Evolutionary conservation across 2,113 vertebrate species (phyloP).

Genomic region (Tachycineta bicolor): DNA sequence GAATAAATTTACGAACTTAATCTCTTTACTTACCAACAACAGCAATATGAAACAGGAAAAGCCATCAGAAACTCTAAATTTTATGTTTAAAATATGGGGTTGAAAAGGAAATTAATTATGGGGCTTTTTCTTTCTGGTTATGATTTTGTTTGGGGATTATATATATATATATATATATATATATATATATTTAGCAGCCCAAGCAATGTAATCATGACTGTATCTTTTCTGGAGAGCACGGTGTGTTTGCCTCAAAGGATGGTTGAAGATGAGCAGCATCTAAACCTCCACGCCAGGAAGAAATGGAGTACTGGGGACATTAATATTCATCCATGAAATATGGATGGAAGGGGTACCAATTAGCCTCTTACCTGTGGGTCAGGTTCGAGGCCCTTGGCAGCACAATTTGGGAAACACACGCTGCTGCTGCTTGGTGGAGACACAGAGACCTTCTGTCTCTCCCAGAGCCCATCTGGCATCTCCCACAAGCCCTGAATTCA

Average conservation of each 20-base stretch:
- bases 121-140: neutral
- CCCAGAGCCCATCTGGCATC: conserved; percentile 51
- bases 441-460: conserved; percentile 38
- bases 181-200: neutral
- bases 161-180: too few relatives aligned
- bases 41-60: neutral
- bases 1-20: neutral
- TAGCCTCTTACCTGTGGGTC: neutral
- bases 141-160: neutral
- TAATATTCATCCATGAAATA: neutral
- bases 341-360: neutral
- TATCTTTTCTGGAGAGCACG: neutral
- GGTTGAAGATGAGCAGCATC: neutral
- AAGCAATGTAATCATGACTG: neutral
- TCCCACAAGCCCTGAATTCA: conserved; percentile 51
- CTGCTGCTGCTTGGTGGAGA: neutral
- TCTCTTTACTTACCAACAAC: neutral
- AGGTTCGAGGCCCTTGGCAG: neutral
- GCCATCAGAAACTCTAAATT: neutral
- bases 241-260: neutral
- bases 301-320: neutral
- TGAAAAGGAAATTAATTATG: neutral
- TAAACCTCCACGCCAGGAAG: neutral
- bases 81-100: neutral
- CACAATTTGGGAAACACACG: neutral